Evolutionary conservation across 2,113 vertebrate genomes (phyloP), one percentile per base, ranked within the genome.

Genomic region (Meleagris gallopavo): DNA sequence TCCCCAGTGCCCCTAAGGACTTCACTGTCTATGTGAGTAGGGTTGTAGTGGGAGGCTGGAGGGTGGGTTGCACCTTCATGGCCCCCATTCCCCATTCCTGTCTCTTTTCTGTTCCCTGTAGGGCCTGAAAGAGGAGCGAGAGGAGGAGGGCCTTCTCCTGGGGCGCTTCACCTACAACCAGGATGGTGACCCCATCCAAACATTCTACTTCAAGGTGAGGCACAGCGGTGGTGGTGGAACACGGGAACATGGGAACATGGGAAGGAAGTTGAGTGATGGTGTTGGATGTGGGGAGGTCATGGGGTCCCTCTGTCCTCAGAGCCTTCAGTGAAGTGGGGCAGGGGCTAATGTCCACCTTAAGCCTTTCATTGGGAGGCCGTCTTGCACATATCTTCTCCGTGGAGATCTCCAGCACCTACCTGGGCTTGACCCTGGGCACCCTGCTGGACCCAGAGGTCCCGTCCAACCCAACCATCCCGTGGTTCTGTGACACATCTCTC

Each of bases 21-120:
- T 99, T 99, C 3, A 94, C 98, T 36, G 96, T 99, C 86, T 99
- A 99, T 2, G 99, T 99, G 97, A 99, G 99, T 98, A 24, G 3
- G 4, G 30, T 18, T 17, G 10, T 57, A 57, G 30, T 32, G 55
- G 55, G 55, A 20, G 19, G 55, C 30, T 32, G 55, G 55, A 20
- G 22, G 38, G 10, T 29, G 61, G 61, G 16, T 16, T 40, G 38
- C 38, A 32, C 57, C n/a, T 27, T 40, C 16, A 3, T 40, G 38
- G 10, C 61, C 17, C 11, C 20, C 27, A 17, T 57, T 57, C 54
- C 30, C 61, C 1, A 1, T n/a, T 72, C 46, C 38, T 22, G n/a
- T 11, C 87, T 94, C 36, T 61, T 86, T 84, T 84, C 52, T 90
- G 5, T 76, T 55, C 94, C 34, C 36, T 17, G 1, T 84, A 99